Percentiles rank a stretch among this genome's conserved stretches.
These are phyloP conservation scores for Serranus cabrilla DNA, from an alignment of 2,797 vertebrate genomes.

Conservation along the genomic window DNA sequence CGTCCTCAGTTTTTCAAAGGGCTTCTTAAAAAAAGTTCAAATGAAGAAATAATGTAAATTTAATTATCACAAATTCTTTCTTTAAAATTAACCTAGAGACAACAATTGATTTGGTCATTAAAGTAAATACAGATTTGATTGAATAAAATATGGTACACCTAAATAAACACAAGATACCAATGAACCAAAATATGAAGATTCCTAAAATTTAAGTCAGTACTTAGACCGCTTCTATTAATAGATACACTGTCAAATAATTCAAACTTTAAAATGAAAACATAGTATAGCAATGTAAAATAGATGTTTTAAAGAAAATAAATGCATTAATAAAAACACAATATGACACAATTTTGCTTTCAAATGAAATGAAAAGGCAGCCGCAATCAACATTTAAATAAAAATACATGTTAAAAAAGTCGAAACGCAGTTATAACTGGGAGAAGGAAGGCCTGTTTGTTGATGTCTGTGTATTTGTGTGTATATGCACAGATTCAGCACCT, in stretches of 20 bases:
- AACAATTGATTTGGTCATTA: not conserved
- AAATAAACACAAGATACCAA: not conserved
- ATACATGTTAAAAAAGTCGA: not conserved
- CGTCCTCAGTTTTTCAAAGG: not conserved
- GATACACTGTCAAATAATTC: not conserved
- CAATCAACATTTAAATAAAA: not conserved
- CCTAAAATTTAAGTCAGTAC: not conserved
- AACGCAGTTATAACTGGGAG: not conserved
- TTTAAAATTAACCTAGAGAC: no score
- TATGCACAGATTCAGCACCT: slow-evolving; percentile 64
- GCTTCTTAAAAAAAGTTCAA: no score
- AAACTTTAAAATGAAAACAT: not conserved
- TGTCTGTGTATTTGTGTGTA: slow-evolving; percentile 35
- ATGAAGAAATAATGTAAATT: no score
- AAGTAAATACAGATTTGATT: not conserved
- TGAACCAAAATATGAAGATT: not conserved
- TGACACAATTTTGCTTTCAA: not conserved
- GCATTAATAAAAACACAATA: no score
- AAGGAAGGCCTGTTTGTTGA: slow-evolving; percentile 55
- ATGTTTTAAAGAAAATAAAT: not conserved
- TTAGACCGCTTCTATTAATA: not conserved
- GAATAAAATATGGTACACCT: not conserved
- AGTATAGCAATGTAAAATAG: not conserved
- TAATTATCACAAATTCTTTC: no score
- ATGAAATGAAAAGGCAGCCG: not conserved